Evolutionary conservation across 2,113 vertebrate species (phyloP), one percentile per base, ranked within the genome.

Genomic region (Aegotheles bennettii): DNA sequence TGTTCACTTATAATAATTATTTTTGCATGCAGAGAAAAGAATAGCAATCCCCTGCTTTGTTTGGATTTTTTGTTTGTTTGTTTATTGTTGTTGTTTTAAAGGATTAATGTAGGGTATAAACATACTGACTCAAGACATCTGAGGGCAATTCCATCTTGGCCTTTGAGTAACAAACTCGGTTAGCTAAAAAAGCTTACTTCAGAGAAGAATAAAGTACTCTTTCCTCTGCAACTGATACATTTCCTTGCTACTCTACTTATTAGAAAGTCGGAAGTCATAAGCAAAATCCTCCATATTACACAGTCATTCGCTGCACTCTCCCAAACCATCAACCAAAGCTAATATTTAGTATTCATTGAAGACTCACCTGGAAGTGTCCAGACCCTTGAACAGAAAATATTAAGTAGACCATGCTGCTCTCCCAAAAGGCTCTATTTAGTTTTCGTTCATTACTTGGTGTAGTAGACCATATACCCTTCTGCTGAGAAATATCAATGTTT

Each of bases 371-470:
- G 90, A 99, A 99, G 95, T 98, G 98, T 88, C 99, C 98, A 36
- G 99, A 99, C 23, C 99, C 99, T 95, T 99, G 99, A 89, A 99
- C 98, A 89, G 99, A 99, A 98, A 99, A 99, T 91, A 99, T 92
- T 77, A 99, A 98, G 93, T 99, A 98, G 94, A 99, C 97, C 20
- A 86, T 17, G 38, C 81, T 97, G 94, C 98, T 98, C 60, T 98
- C 98, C 94, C 96, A 95, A 96, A 99, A 99, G 76, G 99, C 99
- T 94, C 97, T 96, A 87, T 98, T 98, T 74, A 99, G 97, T 87
- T 99, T 99, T 48, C 59, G 90, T 89, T 99, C 99, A 56, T 99
- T 99, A 97, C 89, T 98, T 59, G 98, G 98, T 0, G 96, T 99
- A 69, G 99, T 99, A 83, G 98, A 99, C 99, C 99, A 99, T 97